phyloP scores from a whole-genome alignment of 2,797 vertebrate species.

The Ctenochaetus hawaiiensis region DNA sequence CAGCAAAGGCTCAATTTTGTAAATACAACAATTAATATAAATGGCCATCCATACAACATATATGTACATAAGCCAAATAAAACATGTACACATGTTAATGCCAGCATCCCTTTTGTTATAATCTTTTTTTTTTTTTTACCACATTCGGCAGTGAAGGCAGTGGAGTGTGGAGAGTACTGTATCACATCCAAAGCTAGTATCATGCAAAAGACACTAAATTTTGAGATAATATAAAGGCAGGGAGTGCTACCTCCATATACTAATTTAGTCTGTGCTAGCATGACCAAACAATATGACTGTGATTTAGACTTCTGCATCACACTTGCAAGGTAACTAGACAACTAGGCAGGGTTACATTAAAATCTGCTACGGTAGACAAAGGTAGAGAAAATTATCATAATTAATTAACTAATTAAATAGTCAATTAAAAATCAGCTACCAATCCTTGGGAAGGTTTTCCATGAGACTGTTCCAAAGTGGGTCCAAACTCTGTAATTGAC shows the following conservation, averaged over 20 bases:
- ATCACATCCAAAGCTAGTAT: background rate
- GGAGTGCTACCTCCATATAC: background rate
- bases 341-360: too few relatives aligned
- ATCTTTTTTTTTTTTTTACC: background rate
- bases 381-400: too few relatives aligned
- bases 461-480: background rate
- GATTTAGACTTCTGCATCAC: conserved; percentile 18
- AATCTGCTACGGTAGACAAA: too few relatives aligned
- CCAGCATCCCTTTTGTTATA: background rate
- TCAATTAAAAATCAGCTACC: background rate
- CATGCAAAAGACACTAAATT: background rate
- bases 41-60: background rate
- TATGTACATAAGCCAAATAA: background rate
- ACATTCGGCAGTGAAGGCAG: background rate
- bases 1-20: too few relatives aligned
- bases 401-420: too few relatives aligned
- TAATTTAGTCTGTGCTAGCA: background rate
- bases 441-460: background rate
- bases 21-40: background rate
- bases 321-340: too few relatives aligned
- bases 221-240: background rate
- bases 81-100: background rate
- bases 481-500: background rate
- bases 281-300: conserved; percentile 1
- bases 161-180: background rate